These are phyloP conservation scores for Psilanteris sp. DNA, from an alignment of 1,140 invertebrate genomes.

Conservation along the genomic window DNA sequence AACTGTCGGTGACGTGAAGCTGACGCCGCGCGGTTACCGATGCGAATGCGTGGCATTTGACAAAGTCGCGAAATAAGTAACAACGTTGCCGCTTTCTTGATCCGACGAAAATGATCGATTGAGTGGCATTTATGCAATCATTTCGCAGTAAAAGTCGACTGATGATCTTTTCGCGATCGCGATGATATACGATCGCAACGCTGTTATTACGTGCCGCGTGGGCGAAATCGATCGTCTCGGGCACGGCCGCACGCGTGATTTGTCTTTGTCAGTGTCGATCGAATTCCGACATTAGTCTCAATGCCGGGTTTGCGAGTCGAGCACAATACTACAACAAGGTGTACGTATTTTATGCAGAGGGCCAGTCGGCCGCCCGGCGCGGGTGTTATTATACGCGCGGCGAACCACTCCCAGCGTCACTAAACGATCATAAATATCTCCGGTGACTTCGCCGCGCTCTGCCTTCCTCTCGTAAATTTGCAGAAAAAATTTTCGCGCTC, in stretches of 20 bases:
- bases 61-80: conserved; percentile 26
- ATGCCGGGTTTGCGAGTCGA: conserved; percentile 37
- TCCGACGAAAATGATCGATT: conserved; percentile 49
- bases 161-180: conserved; percentile 60
- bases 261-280: conserved; percentile 61
- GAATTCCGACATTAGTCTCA: conserved; percentile 63
- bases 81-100: conserved; percentile 14
- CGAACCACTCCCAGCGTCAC: conserved; percentile 70
- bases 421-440: conserved; percentile 72
- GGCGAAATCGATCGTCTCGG: conserved; percentile 60
- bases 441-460: conserved; percentile 56
- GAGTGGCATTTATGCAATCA: conserved; percentile 61
- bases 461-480: too few species aligned
- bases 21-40: conserved; percentile 1
- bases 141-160: conserved; percentile 60
- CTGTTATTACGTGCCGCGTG: conserved; percentile 53
- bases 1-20: too few species aligned
- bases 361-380: conserved; percentile 28
- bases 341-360: conserved; percentile 60
- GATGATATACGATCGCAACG: conserved; percentile 52
- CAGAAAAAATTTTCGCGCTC: too few species aligned
- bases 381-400: conserved; percentile 65
- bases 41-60: conserved; percentile 49
- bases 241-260: conserved; percentile 45
- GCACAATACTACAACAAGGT: conserved; percentile 57